A percentile compares a stretch with the other conserved stretches of the same genome.
phyloP scores from a whole-genome alignment of 2,797 vertebrate genomes.

The Tauraco hartlaubi region DNA sequence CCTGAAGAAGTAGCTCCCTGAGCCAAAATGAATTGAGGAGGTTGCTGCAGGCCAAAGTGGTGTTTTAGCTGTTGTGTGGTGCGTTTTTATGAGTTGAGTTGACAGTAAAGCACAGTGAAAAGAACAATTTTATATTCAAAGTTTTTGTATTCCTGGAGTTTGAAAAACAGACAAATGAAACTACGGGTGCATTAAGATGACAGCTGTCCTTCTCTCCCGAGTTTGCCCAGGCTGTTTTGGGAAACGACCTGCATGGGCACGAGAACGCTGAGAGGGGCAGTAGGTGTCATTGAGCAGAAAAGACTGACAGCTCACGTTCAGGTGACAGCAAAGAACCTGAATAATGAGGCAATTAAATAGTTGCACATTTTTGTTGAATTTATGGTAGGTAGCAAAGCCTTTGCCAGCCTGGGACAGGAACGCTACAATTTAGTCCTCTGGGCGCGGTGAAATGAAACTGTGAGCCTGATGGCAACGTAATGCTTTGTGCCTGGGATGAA shows the following conservation, averaged over 20 bases:
- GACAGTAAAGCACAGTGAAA: not conserved
- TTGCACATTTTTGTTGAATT: not conserved
- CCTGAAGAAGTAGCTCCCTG: not conserved
- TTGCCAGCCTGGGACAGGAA: not conserved
- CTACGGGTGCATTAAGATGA: not conserved
- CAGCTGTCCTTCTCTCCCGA: fast-evolving
- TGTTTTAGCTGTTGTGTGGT: not conserved
- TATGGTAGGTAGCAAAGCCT: not conserved
- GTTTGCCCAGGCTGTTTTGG: not conserved
- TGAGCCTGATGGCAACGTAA: not conserved
- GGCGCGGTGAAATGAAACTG: not conserved
- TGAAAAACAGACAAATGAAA: not conserved
- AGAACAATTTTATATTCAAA: not conserved
- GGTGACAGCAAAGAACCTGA: not conserved
- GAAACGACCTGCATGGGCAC: not conserved
- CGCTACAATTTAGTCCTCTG: not conserved
- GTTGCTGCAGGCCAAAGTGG: not conserved
- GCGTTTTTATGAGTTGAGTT: not conserved
- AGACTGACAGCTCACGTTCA: not conserved
- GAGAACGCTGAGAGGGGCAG: not conserved
- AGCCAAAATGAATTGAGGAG: not conserved
- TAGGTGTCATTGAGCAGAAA: not conserved
- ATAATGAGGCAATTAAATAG: not conserved
- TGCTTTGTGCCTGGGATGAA: not conserved
- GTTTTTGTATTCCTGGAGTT: not conserved